phyloP scores from a whole-genome alignment of 1,140 invertebrate species.

The Meloidogyne exigua region DNA sequence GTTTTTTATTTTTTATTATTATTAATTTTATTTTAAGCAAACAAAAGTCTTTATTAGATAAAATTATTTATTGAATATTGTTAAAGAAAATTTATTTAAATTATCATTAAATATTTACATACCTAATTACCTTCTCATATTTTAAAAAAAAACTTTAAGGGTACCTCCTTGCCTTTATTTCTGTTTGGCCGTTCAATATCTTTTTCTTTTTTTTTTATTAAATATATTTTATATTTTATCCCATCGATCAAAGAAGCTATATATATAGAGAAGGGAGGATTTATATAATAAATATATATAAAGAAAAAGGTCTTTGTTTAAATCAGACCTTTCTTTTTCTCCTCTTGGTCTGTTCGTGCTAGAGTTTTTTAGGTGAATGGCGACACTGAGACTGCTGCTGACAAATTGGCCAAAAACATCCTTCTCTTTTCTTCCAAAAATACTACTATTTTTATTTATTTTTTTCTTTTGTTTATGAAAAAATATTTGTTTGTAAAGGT shows the following conservation, averaged over 20 bases:
- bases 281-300: too few species aligned
- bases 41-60: too few species aligned
- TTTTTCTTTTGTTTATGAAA: constrained; percentile 2
- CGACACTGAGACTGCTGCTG: constrained; percentile 10
- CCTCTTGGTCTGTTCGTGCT: constrained; percentile 2
- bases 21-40: too few species aligned
- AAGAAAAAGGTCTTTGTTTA: not conserved
- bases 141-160: too few species aligned
- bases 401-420: constrained; percentile 1
- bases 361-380: not conserved
- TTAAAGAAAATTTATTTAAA: too few species aligned
- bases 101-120: too few species aligned
- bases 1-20: too few species aligned
- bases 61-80: too few species aligned
- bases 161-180: not conserved
- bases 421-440: not conserved
- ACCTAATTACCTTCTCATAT: too few species aligned
- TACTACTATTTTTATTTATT: not conserved
- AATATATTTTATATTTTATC: not conserved
- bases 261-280: not conserved
- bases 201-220: not conserved
- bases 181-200: not conserved
- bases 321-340: not conserved
- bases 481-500: not conserved
- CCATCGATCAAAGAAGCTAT: not conserved